A percentile compares a stretch with the other conserved stretches of the same genome.
Evolutionary conservation across 2,797 vertebrate genomes (phyloP).

Genomic region (Pseudochromis fuscus): DNA sequence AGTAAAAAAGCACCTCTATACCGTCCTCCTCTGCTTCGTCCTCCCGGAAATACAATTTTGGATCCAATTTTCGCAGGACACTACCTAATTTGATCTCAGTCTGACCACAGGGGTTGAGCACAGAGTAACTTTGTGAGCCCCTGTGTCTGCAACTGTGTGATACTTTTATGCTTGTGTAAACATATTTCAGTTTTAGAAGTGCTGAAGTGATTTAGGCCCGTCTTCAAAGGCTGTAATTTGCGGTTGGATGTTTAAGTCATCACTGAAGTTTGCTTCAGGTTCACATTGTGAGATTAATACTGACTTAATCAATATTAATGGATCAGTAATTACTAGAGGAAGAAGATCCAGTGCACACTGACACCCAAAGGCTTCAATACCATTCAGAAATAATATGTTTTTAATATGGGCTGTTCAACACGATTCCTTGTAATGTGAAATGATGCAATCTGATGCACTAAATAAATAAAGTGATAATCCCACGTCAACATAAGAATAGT

Average conservation of each 20-base stretch:
- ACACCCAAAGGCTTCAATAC: too few species aligned
- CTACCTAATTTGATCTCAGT: constrained; percentile 15
- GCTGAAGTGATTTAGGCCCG: background rate
- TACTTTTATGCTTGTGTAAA: constrained; percentile 5
- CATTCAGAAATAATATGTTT: too few species aligned
- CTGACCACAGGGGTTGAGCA: background rate
- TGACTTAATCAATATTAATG: too few species aligned
- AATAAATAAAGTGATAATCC: too few species aligned
- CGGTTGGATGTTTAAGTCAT: background rate
- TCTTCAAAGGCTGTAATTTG: background rate
- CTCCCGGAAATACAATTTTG: constrained; percentile 16
- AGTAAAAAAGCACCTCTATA: background rate
- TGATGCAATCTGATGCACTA: too few species aligned
- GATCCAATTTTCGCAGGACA: constrained; percentile 11
- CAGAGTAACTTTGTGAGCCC: background rate
- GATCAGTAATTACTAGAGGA: too few species aligned
- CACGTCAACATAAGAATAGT: too few species aligned
- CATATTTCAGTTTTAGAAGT: constrained; percentile 12
- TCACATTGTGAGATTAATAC: background rate
- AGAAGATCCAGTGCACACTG: too few species aligned
- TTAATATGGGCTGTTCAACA: too few species aligned
- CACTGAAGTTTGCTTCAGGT: background rate
- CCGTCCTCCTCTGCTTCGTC: background rate
- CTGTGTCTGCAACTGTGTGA: background rate
- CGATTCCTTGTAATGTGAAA: too few species aligned